Conservation (phyloP, 2,797 vertebrate species). For the Lepilemur ruficaudatus region DNA sequence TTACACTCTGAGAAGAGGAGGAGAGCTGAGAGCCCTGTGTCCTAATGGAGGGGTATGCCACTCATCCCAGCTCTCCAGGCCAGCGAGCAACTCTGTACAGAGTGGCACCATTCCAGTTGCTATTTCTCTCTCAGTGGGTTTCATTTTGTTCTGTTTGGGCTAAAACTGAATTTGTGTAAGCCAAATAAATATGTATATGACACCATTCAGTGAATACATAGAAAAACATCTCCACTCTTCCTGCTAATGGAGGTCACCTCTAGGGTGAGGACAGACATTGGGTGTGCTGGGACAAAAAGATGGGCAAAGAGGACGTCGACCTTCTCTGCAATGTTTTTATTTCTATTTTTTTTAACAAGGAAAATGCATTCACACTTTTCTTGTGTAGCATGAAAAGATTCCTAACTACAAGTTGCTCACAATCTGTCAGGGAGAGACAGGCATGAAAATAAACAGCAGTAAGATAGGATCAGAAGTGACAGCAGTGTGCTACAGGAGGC, state of each 20-base stretch:
- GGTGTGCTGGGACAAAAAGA: not conserved
- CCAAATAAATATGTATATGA: not conserved
- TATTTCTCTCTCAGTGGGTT: not conserved
- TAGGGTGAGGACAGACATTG: not conserved
- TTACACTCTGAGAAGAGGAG: not conserved
- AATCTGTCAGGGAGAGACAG: not conserved
- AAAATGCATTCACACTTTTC: not conserved
- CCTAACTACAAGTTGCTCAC: not conserved
- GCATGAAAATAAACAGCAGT: not conserved
- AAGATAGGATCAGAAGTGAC: not conserved
- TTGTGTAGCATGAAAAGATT: not conserved
- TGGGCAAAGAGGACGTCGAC: not conserved
- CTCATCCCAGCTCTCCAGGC: not conserved
- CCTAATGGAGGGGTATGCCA: not conserved
- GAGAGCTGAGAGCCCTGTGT: not conserved
- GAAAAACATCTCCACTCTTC: not conserved
- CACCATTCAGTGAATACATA: not conserved
- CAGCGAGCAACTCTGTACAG: not conserved
- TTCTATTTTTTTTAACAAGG: not conserved
- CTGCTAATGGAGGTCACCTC: not conserved
- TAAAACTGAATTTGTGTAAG: not conserved
- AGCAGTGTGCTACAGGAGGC: not conserved
- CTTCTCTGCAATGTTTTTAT: not conserved
- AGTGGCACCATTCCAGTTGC: not conserved
- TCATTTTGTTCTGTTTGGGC: not conserved